These are phyloP conservation scores for Amphiprion ocellaris DNA, from an alignment of 2,113 vertebrate species.

Conservation along the genomic window DNA sequence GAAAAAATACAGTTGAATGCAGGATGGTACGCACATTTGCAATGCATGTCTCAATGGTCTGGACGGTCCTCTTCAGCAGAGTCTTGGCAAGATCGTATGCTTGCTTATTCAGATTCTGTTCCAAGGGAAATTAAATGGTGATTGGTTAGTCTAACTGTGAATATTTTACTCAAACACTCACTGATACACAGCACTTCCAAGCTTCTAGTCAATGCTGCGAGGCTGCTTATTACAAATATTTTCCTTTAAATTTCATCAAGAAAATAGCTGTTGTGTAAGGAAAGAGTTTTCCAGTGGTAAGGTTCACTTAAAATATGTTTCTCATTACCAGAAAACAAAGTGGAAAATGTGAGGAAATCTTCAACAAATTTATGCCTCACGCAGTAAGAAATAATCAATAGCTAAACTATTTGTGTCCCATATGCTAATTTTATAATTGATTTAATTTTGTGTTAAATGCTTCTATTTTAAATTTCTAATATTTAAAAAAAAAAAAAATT, in stretches of 20 bases:
- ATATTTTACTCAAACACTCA: constrained; percentile 4
- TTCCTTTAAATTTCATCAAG: not conserved
- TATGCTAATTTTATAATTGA: too few relatives aligned
- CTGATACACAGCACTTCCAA: not conserved
- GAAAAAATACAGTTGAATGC: not conserved
- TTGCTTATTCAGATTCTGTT: constrained; percentile 99
- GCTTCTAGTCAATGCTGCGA: not conserved
- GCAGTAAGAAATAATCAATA: too few relatives aligned
- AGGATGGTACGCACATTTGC: constrained; percentile 90
- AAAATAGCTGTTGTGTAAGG: not conserved
- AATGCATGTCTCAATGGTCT: constrained; percentile 98
- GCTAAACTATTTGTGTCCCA: too few relatives aligned
- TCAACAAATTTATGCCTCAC: too few relatives aligned
- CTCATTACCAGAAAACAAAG: too few relatives aligned
- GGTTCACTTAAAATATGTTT: too few relatives aligned
- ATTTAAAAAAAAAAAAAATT: too few relatives aligned
- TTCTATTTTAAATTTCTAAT: too few relatives aligned
- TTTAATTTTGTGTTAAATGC: too few relatives aligned
- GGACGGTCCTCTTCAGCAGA: constrained; percentile 96
- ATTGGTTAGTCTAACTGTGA: not conserved
- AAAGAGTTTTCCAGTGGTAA: too few relatives aligned
- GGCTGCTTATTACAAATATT: too few relatives aligned
- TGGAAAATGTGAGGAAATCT: too few relatives aligned
- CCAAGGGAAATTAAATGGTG: constrained; percentile 38
- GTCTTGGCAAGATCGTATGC: constrained; percentile 98